These are phyloP conservation scores for Pelobates fuscus DNA, from an alignment of 2,113 vertebrate genomes.

Conservation along the genomic window DNA sequence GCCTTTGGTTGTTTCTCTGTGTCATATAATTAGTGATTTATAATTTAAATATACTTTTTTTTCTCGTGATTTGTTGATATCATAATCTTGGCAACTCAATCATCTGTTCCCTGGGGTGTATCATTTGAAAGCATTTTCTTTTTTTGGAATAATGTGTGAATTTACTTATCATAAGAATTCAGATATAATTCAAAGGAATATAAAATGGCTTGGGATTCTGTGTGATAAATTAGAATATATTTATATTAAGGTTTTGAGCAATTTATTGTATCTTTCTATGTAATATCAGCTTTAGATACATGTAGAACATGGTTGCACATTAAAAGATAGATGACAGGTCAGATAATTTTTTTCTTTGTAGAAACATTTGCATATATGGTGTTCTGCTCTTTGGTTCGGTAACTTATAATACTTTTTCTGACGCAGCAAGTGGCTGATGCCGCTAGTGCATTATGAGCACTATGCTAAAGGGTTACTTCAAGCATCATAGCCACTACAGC, in stretches of 20 bases:
- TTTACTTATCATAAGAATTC: constrained; percentile 16
- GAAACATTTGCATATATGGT: no score
- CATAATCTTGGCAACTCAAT: constrained; percentile 6
- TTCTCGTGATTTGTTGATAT: background rate
- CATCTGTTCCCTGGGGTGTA: background rate
- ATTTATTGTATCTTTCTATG: background rate
- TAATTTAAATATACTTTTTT: background rate
- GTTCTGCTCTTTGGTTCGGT: no score
- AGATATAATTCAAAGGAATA: constrained; percentile 3
- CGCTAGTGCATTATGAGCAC: no score
- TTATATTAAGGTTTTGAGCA: background rate
- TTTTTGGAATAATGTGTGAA: constrained; percentile 21
- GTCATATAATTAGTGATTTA: background rate
- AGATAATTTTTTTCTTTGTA: no score
- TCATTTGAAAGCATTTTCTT: constrained; percentile 29
- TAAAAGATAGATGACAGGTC: no score
- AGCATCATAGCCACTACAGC: no score
- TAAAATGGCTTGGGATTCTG: background rate
- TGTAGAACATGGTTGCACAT: no score
- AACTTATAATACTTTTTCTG: no score
- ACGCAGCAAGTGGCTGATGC: no score
- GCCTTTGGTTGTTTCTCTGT: background rate
- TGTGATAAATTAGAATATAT: background rate
- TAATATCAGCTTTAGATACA: no score
- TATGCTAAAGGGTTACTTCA: no score